Evolutionary conservation across 2,888 invertebrate genomes (phyloP).

Genomic region (Melinaea menophilus): DNA sequence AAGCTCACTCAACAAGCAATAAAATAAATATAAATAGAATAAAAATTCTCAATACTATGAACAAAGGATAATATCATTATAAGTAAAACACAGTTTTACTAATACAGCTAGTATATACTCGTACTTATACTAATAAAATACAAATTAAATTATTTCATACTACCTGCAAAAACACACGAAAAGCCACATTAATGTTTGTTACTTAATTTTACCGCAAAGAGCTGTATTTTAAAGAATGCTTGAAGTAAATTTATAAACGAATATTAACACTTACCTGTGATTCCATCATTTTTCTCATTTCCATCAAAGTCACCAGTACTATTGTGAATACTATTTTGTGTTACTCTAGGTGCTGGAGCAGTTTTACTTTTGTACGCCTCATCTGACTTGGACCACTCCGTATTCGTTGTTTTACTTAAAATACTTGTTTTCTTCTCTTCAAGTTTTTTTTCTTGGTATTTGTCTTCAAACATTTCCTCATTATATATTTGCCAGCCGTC

Average conservation of each 20-base stretch:
- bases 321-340: constrained; percentile 46
- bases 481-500: background rate
- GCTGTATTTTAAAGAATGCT: background rate
- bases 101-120: too few species aligned
- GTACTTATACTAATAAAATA: too few species aligned
- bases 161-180: too few species aligned
- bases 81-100: too few species aligned
- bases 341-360: constrained; percentile 34
- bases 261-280: constrained; percentile 65
- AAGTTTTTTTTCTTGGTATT: background rate
- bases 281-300: constrained; percentile 82
- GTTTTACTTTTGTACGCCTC: constrained; percentile 55
- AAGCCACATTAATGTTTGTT: background rate
- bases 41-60: too few species aligned
- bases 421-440: background rate
- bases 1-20: too few species aligned
- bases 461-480: background rate
- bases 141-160: too few species aligned
- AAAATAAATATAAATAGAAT: too few species aligned
- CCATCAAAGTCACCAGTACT: constrained; percentile 78
- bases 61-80: too few species aligned
- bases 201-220: background rate
- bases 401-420: background rate
- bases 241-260: background rate
- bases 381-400: constrained; percentile 39